Percentiles rank a stretch among this genome's conserved stretches.
phyloP scores from a whole-genome alignment of 2,113 vertebrate species.

The Tragelaphus strepsiceros region DNA sequence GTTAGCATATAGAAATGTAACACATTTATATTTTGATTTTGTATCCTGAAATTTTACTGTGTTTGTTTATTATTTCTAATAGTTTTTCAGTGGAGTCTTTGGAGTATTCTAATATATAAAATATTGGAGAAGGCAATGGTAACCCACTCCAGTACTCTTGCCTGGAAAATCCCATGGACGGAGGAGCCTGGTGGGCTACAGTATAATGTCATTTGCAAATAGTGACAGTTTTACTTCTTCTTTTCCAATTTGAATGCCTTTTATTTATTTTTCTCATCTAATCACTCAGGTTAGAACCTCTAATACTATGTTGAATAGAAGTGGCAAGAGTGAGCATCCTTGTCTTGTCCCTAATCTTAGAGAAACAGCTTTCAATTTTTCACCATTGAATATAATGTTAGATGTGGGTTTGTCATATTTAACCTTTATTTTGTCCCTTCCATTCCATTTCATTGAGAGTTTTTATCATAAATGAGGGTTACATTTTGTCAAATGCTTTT shows the following conservation, averaged over 20 bases:
- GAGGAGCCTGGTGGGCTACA: no score
- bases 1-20: background rate
- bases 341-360: background rate
- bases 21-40: background rate
- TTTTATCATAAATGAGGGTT: background rate
- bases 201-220: background rate
- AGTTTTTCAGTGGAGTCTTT: background rate
- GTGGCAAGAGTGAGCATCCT: background rate
- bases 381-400: background rate
- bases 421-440: background rate
- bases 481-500: background rate
- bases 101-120: background rate
- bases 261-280: background rate
- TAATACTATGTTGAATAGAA: background rate
- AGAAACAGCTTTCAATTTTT: background rate
- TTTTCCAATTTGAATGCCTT: background rate
- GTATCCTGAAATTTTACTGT: background rate
- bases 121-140: no score
- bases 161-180: no score
- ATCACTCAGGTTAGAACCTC: background rate
- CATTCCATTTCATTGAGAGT: background rate
- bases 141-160: no score
- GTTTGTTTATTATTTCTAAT: background rate
- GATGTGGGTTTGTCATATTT: background rate
- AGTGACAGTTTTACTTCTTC: background rate